These are phyloP conservation scores for Sminthurides bifidus DNA, from an alignment of 1,140 invertebrate genomes.

Conservation along the genomic window DNA sequence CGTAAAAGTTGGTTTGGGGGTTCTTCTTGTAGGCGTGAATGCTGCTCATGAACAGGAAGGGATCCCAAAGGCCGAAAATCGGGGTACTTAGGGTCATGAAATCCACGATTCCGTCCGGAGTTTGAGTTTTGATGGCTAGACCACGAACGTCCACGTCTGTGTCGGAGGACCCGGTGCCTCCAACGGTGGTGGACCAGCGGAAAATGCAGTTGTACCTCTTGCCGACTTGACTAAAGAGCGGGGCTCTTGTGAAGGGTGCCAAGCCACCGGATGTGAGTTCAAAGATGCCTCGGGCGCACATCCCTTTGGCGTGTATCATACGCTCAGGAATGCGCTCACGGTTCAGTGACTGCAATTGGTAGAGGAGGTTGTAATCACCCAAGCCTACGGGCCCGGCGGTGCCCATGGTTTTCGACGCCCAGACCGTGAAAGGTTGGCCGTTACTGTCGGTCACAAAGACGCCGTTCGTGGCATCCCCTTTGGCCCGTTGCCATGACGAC, in stretches of 20 bases:
- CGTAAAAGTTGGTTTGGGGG: not conserved
- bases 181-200: not conserved
- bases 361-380: not conserved
- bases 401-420: not conserved
- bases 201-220: not conserved
- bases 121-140: not conserved
- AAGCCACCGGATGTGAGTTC: not conserved
- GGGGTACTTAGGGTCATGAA: not conserved
- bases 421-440: no score
- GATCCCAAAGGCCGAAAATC: not conserved
- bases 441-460: no score
- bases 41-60: not conserved
- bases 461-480: no score
- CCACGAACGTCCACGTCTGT: not conserved
- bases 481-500: no score
- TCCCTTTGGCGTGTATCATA: not conserved
- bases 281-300: not conserved
- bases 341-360: not conserved
- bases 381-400: not conserved
- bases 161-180: not conserved
- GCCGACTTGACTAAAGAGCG: not conserved
- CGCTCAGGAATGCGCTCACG: not conserved
- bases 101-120: not conserved
- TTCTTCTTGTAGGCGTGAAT: not conserved
- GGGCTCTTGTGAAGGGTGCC: not conserved